Conservation (phyloP, 2,113 vertebrate species). For the Myotis davidii region DNA sequence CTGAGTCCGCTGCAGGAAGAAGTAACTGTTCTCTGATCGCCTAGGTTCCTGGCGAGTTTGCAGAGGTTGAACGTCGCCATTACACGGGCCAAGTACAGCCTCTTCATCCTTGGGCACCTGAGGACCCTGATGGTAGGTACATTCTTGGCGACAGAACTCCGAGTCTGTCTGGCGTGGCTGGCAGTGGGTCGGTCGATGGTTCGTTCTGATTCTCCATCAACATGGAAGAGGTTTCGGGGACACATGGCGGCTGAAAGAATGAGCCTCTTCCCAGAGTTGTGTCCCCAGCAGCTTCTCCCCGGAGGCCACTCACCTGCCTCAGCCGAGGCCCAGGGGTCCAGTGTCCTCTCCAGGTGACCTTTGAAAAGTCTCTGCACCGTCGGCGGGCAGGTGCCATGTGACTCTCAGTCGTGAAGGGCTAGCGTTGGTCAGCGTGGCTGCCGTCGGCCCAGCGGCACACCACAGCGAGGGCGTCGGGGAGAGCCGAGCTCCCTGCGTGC, state of each 20-base stretch:
- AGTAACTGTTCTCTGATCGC: conserved; percentile 33
- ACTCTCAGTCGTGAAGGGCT: neutral
- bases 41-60: conserved; percentile 90
- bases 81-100: conserved; percentile 90
- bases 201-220: neutral
- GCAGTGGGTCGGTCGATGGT: neutral
- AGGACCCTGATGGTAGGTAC: conserved; percentile 88
- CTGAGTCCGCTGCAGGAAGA: neutral
- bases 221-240: neutral
- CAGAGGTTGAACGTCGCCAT: conserved; percentile 92
- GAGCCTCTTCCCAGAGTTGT: neutral
- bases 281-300: neutral
- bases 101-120: conserved; percentile 91
- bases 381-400: too few species aligned
- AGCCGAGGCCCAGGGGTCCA: neutral
- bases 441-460: neutral
- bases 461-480: neutral
- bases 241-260: neutral
- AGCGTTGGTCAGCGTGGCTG: neutral
- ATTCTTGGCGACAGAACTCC: neutral
- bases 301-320: neutral
- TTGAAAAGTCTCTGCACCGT: fast-evolving
- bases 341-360: neutral
- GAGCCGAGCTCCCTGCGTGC: neutral
- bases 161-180: neutral